These are phyloP conservation scores for Lithophane socia DNA, from an alignment of 2,888 invertebrate genomes.

Conservation along the genomic window DNA sequence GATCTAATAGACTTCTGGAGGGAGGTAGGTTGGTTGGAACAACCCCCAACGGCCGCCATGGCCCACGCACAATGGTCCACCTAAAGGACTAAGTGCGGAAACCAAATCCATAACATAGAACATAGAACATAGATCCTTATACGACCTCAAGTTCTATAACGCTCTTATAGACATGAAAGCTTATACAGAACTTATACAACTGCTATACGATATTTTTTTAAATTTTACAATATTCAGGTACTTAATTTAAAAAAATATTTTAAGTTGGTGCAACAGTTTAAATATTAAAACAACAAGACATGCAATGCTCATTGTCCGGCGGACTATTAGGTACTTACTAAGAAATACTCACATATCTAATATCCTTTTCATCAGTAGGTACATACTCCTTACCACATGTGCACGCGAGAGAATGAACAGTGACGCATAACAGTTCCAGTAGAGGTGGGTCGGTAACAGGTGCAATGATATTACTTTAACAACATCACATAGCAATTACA, in stretches of 20 bases:
- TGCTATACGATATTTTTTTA: background rate
- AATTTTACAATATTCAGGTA: no score
- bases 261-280: background rate
- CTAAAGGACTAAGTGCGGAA: no score
- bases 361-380: background rate
- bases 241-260: background rate
- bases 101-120: no score
- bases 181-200: background rate
- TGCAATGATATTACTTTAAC: slow-evolving; percentile 42
- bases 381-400: slow-evolving; percentile 28
- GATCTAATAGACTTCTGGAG: no score
- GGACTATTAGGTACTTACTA: slow-evolving; percentile 12
- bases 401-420: slow-evolving; percentile 26
- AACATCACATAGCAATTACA: slow-evolving; percentile 24
- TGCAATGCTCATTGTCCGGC: slow-evolving; percentile 26
- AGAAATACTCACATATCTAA: slow-evolving; percentile 18
- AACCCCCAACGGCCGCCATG: no score
- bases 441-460: slow-evolving; percentile 43
- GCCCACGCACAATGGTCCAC: no score
- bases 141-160: background rate
- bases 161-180: background rate
- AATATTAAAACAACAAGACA: slow-evolving; percentile 11
- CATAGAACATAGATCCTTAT: no score
- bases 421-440: slow-evolving; percentile 39
- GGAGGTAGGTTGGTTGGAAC: no score